Evolutionary conservation across 2,113 vertebrate species (phyloP).

Genomic region (Cynopterus brachyotis): DNA sequence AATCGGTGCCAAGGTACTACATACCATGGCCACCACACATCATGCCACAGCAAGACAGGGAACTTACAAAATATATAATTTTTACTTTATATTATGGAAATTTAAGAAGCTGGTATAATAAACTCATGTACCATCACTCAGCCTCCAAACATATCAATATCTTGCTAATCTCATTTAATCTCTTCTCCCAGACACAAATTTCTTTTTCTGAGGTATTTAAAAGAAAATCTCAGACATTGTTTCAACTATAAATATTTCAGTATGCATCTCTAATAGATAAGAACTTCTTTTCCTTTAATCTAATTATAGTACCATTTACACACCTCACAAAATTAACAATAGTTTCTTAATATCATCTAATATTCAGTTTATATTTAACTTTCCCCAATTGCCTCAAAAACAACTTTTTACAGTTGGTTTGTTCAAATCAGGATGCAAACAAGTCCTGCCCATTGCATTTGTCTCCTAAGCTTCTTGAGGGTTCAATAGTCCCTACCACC

Average conservation of each 20-base stretch:
- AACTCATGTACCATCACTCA: background rate
- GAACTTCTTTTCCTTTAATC: slow-evolving; percentile 23
- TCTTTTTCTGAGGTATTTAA: slow-evolving; percentile 15
- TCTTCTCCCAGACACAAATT: background rate
- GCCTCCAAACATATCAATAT: background rate
- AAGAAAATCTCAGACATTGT: slow-evolving; percentile 44
- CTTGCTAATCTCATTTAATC: slow-evolving; percentile 4
- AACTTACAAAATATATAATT: background rate
- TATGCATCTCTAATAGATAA: background rate
- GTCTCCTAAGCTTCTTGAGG: background rate
- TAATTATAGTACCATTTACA: slow-evolving; percentile 26
- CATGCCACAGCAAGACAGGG: background rate
- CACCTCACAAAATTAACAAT: background rate
- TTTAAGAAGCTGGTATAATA: background rate
- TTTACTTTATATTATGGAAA: background rate
- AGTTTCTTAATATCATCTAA: background rate
- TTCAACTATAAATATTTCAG: slow-evolving; percentile 34
- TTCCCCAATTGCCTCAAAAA: background rate
- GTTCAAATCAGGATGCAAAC: background rate
- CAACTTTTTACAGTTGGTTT: background rate
- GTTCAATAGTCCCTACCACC: background rate
- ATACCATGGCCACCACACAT: background rate
- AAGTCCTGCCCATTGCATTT: background rate
- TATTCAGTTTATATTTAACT: background rate
- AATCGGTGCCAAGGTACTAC: fast-evolving